Evolutionary conservation across 2,888 invertebrate species (phyloP).

Genomic region (Stramonita haemastoma): DNA sequence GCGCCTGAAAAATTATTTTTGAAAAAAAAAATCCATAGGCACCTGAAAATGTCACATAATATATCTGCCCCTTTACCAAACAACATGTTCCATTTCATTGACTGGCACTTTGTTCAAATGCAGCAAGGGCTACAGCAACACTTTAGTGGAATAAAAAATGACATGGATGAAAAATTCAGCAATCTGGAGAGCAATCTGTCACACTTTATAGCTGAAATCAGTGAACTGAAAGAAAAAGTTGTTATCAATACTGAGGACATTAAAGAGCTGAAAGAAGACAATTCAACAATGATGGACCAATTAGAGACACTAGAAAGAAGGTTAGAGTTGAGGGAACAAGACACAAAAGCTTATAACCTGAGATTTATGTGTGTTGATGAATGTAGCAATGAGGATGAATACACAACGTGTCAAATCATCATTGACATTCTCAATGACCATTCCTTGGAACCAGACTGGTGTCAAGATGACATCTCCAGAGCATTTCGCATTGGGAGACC

Average conservation of each 20-base stretch:
- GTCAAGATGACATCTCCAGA: too few species aligned
- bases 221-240: neutral
- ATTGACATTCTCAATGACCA: too few species aligned
- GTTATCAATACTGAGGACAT: neutral
- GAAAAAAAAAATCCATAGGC: too few species aligned
- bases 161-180: neutral
- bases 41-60: too few species aligned
- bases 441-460: too few species aligned
- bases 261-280: neutral
- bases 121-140: neutral
- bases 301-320: neutral
- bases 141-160: neutral
- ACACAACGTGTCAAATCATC: too few species aligned
- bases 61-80: neutral
- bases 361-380: neutral
- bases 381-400: too few species aligned
- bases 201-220: neutral
- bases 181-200: neutral
- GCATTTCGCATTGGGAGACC: too few species aligned
- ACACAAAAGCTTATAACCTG: neutral
- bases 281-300: neutral
- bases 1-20: too few species aligned
- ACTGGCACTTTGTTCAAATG: neutral
- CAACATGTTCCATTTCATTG: neutral
- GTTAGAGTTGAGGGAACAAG: neutral